A percentile compares a stretch with the other conserved stretches of the same genome.
These are phyloP conservation scores for Syngnathus floridae DNA, from an alignment of 2,113 vertebrate species.

Conservation along the genomic window DNA sequence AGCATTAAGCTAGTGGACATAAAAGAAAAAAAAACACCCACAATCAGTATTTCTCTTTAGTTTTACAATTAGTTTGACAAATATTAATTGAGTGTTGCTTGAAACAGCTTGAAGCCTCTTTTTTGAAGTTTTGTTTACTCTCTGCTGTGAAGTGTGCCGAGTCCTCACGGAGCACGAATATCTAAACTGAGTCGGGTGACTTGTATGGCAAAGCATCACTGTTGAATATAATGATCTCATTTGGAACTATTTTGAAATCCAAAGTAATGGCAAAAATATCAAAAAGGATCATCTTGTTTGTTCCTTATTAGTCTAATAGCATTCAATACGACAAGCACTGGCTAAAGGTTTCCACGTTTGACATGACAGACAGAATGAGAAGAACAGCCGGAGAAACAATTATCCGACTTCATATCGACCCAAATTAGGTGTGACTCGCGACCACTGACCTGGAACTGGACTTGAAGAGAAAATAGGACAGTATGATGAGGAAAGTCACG, in stretches of 20 bases:
- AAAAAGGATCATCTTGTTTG: not conserved
- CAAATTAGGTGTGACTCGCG: slow-evolving; percentile 47
- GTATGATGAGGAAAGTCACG: slow-evolving; percentile 34
- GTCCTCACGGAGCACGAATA: too few relatives aligned
- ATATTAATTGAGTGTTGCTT: too few relatives aligned
- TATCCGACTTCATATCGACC: slow-evolving; percentile 38
- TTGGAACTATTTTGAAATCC: not conserved
- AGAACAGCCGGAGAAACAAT: slow-evolving; percentile 30
- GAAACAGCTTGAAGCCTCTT: too few relatives aligned
- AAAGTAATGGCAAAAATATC: not conserved
- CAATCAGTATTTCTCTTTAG: too few relatives aligned
- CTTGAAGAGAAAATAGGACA: slow-evolving; percentile 50
- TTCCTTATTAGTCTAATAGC: not conserved
- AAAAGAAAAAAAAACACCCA: too few relatives aligned
- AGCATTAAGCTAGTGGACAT: too few relatives aligned
- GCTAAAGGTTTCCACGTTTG: not conserved
- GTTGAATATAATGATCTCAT: not conserved
- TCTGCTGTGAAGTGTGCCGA: too few relatives aligned
- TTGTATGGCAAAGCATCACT: not conserved
- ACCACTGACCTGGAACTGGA: slow-evolving; percentile 62
- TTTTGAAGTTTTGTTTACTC: too few relatives aligned
- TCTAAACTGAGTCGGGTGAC: too few relatives aligned
- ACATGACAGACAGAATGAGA: not conserved
- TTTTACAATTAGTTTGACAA: too few relatives aligned
- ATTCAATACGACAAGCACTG: not conserved